Evolutionary conservation across 2,797 vertebrate species (phyloP).

Genomic region (Neoniphon sammara): DNA sequence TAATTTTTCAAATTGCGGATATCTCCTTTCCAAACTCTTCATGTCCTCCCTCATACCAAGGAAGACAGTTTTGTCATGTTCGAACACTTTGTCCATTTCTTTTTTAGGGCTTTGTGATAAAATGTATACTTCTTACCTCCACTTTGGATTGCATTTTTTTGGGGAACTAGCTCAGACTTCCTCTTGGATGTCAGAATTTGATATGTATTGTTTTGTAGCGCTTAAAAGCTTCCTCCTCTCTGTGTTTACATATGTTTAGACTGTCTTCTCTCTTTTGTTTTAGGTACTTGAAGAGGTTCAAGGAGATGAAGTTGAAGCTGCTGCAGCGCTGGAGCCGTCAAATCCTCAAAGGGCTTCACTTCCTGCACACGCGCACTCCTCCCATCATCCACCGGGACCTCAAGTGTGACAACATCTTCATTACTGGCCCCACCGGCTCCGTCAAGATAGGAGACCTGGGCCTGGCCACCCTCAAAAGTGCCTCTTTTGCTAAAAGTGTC

Average conservation of each 20-base stretch:
- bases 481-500: conserved; percentile 98
- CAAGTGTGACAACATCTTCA: conserved; percentile 99
- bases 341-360: conserved; percentile 96
- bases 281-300: conserved; percentile 96
- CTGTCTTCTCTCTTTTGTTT: conserved; percentile 18
- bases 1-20: conserved; percentile 1
- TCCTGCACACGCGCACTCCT: conserved; percentile 94
- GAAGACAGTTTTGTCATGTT: conserved; percentile 16
- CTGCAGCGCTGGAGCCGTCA: conserved; percentile 98
- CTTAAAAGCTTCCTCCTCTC: conserved; percentile 39
- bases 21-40: conserved; percentile 9
- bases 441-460: conserved; percentile 98
- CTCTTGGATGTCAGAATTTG: conserved; percentile 50
- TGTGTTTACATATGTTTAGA: conserved; percentile 35
- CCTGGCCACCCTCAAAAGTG: conserved; percentile 94
- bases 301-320: conserved; percentile 97
- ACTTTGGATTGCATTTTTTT: conserved; percentile 11
- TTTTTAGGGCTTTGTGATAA: conserved; percentile 1
- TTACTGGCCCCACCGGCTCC: conserved; percentile 95
- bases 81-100: conserved; percentile 27
- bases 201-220: conserved; percentile 19
- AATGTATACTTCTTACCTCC: conserved; percentile 6
- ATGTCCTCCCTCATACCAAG: conserved; percentile 2
- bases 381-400: conserved; percentile 98
- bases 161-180: conserved; percentile 40